Percentiles rank a stretch among this genome's conserved stretches.
These are phyloP conservation scores for Acipenser ruthenus DNA, from an alignment of 2,797 vertebrate species.

Conservation along the genomic window DNA sequence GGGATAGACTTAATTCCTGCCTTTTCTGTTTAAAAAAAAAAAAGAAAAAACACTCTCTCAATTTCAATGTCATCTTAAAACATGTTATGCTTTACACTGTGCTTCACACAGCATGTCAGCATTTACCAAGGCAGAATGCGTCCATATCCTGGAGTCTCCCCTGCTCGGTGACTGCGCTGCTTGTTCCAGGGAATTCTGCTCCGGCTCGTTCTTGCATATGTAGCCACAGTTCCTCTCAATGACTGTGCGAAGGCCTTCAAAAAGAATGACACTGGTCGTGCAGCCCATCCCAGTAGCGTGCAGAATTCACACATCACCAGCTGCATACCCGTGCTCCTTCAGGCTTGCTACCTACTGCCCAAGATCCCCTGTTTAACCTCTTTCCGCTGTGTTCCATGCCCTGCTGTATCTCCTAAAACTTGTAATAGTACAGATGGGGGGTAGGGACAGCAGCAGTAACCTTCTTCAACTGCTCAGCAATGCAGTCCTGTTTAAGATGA, in stretches of 20 bases:
- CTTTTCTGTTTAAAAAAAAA: neutral
- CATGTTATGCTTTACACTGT: too few species aligned
- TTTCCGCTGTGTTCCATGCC: slow-evolving; percentile 2
- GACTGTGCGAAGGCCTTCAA: slow-evolving; percentile 80
- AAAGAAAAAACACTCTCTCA: neutral
- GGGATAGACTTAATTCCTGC: neutral
- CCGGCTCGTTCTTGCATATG: slow-evolving; percentile 75
- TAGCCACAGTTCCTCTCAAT: slow-evolving; percentile 86
- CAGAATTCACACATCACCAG: slow-evolving; percentile 29
- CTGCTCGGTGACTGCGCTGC: slow-evolving; percentile 62
- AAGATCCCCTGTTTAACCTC: slow-evolving; percentile 29
- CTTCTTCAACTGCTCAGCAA: too few species aligned
- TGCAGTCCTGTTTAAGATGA: too few species aligned
- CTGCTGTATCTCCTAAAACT: too few species aligned
- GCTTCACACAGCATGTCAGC: slow-evolving; percentile 10
- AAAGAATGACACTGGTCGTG: slow-evolving; percentile 80
- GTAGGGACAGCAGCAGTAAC: too few species aligned
- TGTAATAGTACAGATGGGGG: neutral
- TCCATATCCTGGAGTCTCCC: slow-evolving; percentile 72
- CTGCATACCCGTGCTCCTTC: slow-evolving; percentile 39
- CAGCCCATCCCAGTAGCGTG: slow-evolving; percentile 75
- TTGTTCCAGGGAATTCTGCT: slow-evolving; percentile 66
- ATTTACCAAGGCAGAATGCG: slow-evolving; percentile 77
- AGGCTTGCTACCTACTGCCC: slow-evolving; percentile 40
- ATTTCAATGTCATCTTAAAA: neutral